These are phyloP conservation scores for Coelopa pilipes DNA, from an alignment of 2,888 invertebrate species.

Conservation along the genomic window DNA sequence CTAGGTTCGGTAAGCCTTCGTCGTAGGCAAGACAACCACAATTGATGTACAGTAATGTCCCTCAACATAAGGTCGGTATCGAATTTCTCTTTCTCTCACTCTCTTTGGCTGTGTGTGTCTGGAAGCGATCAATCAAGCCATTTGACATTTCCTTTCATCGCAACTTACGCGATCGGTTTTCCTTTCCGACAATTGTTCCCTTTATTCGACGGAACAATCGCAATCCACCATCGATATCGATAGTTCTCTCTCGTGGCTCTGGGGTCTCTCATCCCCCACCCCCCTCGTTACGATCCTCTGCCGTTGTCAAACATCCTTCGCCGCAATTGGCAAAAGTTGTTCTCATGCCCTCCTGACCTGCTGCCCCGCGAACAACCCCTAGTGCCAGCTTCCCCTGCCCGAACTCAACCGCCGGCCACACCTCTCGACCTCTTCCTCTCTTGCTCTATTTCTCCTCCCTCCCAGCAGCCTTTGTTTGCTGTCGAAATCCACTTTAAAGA, in stretches of 20 bases:
- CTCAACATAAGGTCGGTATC: background rate
- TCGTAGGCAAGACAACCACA: no score
- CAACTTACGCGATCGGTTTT: constrained; percentile 11
- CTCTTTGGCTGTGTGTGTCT: background rate
- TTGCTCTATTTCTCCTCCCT: background rate
- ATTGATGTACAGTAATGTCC: no score
- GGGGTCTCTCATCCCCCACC: background rate
- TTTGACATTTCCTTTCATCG: constrained; percentile 29
- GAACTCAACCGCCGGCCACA: no score
- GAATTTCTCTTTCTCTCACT: constrained; percentile 15
- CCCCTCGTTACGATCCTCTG: background rate
- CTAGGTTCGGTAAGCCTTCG: no score
- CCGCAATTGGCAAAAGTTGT: constrained; percentile 24
- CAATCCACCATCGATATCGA: background rate
- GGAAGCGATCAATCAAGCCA: constrained; percentile 21
- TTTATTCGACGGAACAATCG: constrained; percentile 14
- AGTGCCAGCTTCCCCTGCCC: no score
- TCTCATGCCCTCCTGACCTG: constrained; percentile 30
- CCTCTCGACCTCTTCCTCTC: background rate
- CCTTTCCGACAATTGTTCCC: background rate
- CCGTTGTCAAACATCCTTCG: background rate
- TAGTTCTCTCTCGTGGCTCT: no score
- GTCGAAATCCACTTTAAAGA: constrained; percentile 35
- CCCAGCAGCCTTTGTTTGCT: background rate
- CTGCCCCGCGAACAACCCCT: constrained; percentile 5